Base-by-base conservation (phyloP, 2,888 invertebrate genomes). In the Microplitis manilae region DNA sequence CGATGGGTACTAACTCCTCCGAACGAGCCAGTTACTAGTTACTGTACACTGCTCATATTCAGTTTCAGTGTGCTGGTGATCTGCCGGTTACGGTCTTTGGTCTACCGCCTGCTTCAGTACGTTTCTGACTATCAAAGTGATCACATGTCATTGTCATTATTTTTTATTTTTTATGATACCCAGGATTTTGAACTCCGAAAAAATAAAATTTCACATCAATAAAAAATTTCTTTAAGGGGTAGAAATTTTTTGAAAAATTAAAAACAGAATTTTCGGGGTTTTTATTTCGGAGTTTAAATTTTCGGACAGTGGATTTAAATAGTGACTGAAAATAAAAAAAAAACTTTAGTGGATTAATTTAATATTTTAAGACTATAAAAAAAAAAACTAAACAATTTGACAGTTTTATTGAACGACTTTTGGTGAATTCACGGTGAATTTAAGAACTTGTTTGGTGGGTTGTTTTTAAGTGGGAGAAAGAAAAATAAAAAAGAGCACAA, bases 61-160 rank as follows among this genome's bases (percentile, higher is more conserved):
- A 50, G 50, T 50, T 13, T 50, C 50, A 50, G 50, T 50, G 13
- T 50, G 50, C 86, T 84, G 81, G 83, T 83, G 83, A 82, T 84
- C 80, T 80, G 62, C 78, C 79, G 78, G 80, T 68, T 80, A 76
- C 78, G 81, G 79, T 84, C 50, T 13, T 50, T 7, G 84, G 86
- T 84, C 83, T 82, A 80, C 79, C 82, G 81, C 78, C 82, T 82
- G 84, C 84, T 79, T 87, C 87, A 89, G 89, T 89, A 85, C 85
- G 85, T 85, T 86, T 85, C 88, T 87, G 88, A 87, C 88, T 84
- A 85, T 83, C 87, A 87, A 84, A 86, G 85, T 84, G 85, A 82
- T 82, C 83, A 86, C 84, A 88, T 80, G 80, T 71, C 69, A 70
- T 76, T 71, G 30, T 17, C 60, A 13, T 30, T 30, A 30, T 30